phyloP scores from a whole-genome alignment of 2,113 vertebrate species.

The Daboia siamensis region DNA sequence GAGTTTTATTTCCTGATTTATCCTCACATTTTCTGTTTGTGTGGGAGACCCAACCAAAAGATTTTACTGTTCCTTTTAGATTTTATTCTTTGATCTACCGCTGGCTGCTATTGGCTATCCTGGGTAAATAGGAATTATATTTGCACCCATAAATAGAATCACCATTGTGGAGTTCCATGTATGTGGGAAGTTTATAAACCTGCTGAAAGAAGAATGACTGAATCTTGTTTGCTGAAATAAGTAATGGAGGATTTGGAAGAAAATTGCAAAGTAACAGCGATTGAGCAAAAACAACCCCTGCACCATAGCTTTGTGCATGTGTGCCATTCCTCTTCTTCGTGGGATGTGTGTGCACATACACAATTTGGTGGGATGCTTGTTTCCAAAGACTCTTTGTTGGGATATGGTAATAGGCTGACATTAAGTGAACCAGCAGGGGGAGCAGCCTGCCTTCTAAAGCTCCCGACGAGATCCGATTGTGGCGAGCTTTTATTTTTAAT shows the following conservation, averaged over 20 bases:
- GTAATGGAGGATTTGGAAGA: background rate
- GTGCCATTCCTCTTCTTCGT: background rate
- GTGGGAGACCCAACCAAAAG: background rate
- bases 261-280: background rate
- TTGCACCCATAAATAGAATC: background rate
- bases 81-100: background rate
- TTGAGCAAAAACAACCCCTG: background rate
- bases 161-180: background rate
- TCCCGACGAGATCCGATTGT: background rate
- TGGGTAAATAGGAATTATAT: background rate
- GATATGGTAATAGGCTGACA: background rate
- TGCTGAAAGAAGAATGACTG: background rate
- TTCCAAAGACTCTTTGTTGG: conserved; percentile 1
- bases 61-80: background rate
- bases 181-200: background rate
- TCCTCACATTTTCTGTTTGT: background rate
- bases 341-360: fast-evolving
- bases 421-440: background rate
- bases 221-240: background rate
- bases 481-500: background rate
- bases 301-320: too few relatives aligned
- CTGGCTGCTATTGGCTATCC: background rate
- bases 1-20: background rate
- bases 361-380: background rate
- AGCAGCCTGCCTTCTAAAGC: background rate